phyloP scores from a whole-genome alignment of 1,140 invertebrate genomes.

The Gyrodactylus bullatarudis region DNA sequence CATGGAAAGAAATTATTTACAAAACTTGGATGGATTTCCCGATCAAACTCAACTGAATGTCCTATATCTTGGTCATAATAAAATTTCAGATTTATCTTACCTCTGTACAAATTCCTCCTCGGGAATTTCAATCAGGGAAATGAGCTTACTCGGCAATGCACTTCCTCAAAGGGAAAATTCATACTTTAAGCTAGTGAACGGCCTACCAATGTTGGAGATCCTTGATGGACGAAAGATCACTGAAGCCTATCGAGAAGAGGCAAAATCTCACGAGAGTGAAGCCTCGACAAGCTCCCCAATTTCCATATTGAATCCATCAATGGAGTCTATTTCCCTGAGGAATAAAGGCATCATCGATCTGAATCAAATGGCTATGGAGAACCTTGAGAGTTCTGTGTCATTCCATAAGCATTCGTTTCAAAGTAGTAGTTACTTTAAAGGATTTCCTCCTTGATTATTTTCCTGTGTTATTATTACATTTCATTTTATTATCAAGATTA shows the following conservation, averaged over 20 bases:
- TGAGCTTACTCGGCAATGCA: neutral
- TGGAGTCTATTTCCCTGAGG: no score
- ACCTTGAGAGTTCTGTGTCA: no score
- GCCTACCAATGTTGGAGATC: neutral
- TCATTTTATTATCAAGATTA: neutral
- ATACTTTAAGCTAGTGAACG: neutral
- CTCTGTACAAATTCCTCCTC: neutral
- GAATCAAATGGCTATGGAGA: no score
- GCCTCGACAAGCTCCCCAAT: no score
- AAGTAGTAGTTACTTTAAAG: neutral
- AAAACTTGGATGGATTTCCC: neutral
- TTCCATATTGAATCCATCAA: no score
- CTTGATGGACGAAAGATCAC: neutral
- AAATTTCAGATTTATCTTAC: neutral
- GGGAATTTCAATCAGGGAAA: neutral
- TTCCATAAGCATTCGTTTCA: no score
- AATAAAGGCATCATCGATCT: no score
- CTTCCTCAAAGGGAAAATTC: neutral
- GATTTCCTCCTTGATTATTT: neutral
- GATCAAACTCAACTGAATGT: neutral
- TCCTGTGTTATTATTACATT: neutral
- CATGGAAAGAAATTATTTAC: neutral
- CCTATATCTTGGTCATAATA: neutral
- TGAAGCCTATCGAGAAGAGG: neutral
- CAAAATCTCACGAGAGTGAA: neutral